Conservation (phyloP, 2,113 vertebrate species). For the Lontra canadensis region DNA sequence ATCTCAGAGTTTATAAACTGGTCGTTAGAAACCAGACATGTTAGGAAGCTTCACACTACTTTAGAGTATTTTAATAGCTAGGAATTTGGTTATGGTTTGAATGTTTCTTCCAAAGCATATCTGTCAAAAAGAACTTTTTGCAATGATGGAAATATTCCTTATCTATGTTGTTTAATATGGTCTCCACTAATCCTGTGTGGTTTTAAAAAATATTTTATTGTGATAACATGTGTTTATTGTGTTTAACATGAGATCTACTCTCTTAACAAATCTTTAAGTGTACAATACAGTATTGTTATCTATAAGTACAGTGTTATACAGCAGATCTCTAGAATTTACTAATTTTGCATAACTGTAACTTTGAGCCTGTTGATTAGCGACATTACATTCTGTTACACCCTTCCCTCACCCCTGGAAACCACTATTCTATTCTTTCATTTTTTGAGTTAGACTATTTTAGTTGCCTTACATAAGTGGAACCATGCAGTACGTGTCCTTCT, state of each 20-base stretch:
- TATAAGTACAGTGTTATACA: neutral
- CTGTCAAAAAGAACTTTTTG: neutral
- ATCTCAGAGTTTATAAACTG: neutral
- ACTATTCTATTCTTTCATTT: neutral
- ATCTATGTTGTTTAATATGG: neutral
- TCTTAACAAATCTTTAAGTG: too few species aligned
- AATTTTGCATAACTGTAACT: neutral
- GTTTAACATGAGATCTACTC: neutral
- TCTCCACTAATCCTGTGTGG: neutral
- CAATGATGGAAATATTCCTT: neutral
- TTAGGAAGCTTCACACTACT: neutral
- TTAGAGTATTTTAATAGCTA: conserved; percentile 2
- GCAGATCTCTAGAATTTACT: neutral
- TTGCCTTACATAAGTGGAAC: neutral
- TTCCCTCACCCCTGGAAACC: neutral
- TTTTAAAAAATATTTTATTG: neutral
- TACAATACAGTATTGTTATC: neutral
- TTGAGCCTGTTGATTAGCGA: neutral
- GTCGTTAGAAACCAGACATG: neutral
- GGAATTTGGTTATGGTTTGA: neutral
- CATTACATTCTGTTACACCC: neutral
- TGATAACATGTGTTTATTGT: neutral
- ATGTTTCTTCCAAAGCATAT: neutral
- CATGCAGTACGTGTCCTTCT: neutral
- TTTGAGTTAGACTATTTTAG: neutral